Evolutionary conservation across 2,888 invertebrate genomes (phyloP).

Genomic region (Pemphredon lugubris): DNA sequence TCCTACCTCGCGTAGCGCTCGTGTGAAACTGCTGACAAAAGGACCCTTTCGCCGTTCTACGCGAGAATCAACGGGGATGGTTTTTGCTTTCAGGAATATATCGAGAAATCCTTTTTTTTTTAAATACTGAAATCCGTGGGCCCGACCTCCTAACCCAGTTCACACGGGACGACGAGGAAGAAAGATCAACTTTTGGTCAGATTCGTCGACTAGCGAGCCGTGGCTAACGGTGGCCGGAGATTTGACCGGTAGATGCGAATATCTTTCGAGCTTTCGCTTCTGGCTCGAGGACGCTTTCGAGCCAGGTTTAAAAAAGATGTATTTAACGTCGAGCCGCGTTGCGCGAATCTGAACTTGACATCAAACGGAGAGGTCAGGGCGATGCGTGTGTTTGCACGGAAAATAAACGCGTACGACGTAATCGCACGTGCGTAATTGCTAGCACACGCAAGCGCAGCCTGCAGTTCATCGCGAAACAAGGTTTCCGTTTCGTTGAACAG

Average conservation of each 20-base stretch:
- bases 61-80: slow-evolving; percentile 1
- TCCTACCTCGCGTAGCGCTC: slow-evolving; percentile 37
- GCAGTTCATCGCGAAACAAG: slow-evolving; percentile 21
- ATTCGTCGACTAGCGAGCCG: too few species aligned
- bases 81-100: slow-evolving; percentile 35
- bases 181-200: background rate
- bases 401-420: slow-evolving; percentile 43
- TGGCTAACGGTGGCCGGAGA: too few species aligned
- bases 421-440: slow-evolving; percentile 50
- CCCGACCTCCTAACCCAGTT: slow-evolving; percentile 45
- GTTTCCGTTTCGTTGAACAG: slow-evolving; percentile 63
- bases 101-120: slow-evolving; percentile 27
- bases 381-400: slow-evolving; percentile 1
- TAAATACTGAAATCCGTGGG: slow-evolving; percentile 28
- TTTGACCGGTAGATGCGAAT: too few species aligned
- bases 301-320: background rate
- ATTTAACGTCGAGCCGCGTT: too few species aligned
- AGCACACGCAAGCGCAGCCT: slow-evolving; percentile 54
- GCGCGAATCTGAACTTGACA: slow-evolving; percentile 37
- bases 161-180: slow-evolving; percentile 8
- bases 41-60: slow-evolving; percentile 5
- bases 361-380: background rate
- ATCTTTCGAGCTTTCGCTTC: too few species aligned
- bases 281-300: too few species aligned
- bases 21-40: slow-evolving; percentile 24